Percentiles rank a stretch among this genome's conserved stretches.
Conservation (phyloP, 2,113 vertebrate genomes). For the Proterorhinus semilunaris region DNA sequence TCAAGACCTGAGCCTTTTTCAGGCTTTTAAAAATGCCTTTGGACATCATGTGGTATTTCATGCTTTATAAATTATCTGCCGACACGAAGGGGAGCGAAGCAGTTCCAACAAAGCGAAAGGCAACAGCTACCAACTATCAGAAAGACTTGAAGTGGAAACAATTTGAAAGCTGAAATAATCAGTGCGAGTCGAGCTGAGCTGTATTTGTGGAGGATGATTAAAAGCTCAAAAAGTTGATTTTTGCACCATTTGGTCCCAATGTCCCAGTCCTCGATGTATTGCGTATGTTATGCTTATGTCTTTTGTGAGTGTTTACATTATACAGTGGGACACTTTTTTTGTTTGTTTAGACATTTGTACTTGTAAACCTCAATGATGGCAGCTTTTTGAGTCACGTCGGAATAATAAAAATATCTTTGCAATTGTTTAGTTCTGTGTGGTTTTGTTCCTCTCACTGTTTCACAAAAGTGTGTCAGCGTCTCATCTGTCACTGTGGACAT, state of each 20-base stretch:
- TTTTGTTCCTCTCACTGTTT: conserved; percentile 24
- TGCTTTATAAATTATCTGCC: no score
- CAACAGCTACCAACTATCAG: no score
- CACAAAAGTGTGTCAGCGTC: conserved; percentile 32
- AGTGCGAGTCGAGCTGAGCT: no score
- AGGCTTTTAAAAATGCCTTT: no score
- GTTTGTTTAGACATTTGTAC: background rate
- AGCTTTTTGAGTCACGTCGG: background rate
- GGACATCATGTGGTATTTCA: no score
- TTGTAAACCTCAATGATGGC: background rate
- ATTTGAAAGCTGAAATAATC: no score
- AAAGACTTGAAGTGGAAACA: no score
- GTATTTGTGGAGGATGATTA: no score
- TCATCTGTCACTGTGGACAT: conserved; percentile 33
- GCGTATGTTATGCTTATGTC: background rate
- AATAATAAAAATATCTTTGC: conserved; percentile 15
- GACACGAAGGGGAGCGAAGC: no score
- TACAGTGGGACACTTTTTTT: background rate
- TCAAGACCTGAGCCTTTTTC: no score
- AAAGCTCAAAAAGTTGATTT: no score
- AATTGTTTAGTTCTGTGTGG: background rate
- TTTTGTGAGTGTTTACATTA: background rate
- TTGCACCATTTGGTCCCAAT: background rate
- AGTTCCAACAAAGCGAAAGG: no score
- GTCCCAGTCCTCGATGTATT: background rate